Percentiles rank a stretch among this genome's conserved stretches.
phyloP scores from a whole-genome alignment of 2,888 invertebrate species.

The Cloeon dipterum region DNA sequence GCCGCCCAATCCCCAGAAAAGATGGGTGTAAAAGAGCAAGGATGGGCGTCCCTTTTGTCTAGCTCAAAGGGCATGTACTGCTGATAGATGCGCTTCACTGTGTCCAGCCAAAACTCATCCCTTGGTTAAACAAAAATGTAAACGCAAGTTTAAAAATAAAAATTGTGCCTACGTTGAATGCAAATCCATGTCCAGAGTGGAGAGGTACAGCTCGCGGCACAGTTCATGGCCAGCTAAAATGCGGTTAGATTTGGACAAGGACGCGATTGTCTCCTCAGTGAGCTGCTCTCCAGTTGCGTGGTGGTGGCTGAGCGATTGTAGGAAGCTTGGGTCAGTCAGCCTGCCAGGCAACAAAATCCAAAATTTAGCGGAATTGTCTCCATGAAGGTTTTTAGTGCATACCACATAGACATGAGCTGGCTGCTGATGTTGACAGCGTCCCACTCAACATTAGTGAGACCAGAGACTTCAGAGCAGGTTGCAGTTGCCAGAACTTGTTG shows the following conservation, averaged over 20 bases:
- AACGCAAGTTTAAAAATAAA: not conserved
- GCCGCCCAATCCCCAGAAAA: constrained; percentile 67
- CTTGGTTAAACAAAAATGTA: constrained; percentile 19
- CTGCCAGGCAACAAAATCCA: constrained; percentile 10
- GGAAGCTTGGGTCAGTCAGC: constrained; percentile 35
- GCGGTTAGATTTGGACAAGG: constrained; percentile 34
- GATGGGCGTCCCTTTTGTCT: constrained; percentile 58
- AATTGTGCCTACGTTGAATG: constrained; percentile 31
- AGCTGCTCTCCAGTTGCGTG: constrained; percentile 47
- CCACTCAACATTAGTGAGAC: constrained; percentile 76
- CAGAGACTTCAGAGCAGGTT: constrained; percentile 63
- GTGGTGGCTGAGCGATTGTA: constrained; percentile 44
- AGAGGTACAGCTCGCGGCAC: constrained; percentile 57
- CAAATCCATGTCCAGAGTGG: constrained; percentile 61
- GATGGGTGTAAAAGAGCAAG: constrained; percentile 64
- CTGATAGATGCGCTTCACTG: constrained; percentile 57
- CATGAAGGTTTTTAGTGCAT: constrained; percentile 7
- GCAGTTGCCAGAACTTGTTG: constrained; percentile 67
- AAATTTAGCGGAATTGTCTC: not conserved
- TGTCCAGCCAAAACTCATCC: constrained; percentile 59
- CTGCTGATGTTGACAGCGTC: constrained; percentile 72
- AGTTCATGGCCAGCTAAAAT: constrained; percentile 61
- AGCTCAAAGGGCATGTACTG: constrained; percentile 53
- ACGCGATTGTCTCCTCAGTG: constrained; percentile 36
- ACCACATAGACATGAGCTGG: constrained; percentile 61